Percentiles rank a stretch among this genome's conserved stretches.
phyloP scores from a whole-genome alignment of 2,888 invertebrate genomes.

The Ditula angustiorana region DNA sequence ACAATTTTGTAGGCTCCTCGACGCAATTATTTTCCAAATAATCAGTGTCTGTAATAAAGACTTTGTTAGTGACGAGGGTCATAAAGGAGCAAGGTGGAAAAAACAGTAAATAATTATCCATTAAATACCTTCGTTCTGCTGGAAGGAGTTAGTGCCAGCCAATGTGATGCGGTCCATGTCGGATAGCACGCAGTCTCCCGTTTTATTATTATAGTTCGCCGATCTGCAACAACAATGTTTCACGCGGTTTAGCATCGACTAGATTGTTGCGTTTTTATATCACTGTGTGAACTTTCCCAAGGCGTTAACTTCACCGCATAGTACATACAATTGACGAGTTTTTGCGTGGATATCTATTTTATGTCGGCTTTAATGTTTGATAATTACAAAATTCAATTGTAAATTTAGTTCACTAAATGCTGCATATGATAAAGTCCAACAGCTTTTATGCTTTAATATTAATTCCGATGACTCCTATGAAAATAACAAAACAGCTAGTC shows the following conservation, averaged over 20 bases:
- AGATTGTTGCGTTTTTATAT: slow-evolving; percentile 61
- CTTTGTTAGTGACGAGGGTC: slow-evolving; percentile 19
- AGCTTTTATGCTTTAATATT: neutral
- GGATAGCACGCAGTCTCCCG: slow-evolving; percentile 94
- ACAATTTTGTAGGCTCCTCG: slow-evolving; percentile 96
- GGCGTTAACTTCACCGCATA: slow-evolving; percentile 50
- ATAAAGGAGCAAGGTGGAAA: slow-evolving; percentile 26
- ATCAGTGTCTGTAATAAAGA: slow-evolving; percentile 83
- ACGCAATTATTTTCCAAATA: slow-evolving; percentile 97
- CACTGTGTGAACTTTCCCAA: slow-evolving; percentile 77
- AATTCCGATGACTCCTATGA: neutral
- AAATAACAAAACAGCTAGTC: neutral
- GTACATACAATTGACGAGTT: slow-evolving; percentile 50
- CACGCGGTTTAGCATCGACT: slow-evolving; percentile 63
- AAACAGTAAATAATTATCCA: slow-evolving; percentile 40
- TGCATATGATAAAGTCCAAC: neutral
- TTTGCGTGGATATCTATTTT: slow-evolving; percentile 45
- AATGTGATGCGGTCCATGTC: slow-evolving; percentile 96
- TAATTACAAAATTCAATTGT: slow-evolving; percentile 14
- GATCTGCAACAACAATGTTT: slow-evolving; percentile 89
- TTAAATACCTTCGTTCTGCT: slow-evolving; percentile 86
- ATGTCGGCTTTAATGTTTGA: slow-evolving; percentile 22
- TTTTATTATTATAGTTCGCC: slow-evolving; percentile 94
- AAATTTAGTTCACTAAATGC: neutral
- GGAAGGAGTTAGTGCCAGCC: slow-evolving; percentile 92